Percentiles rank a stretch among this genome's conserved stretches.
Evolutionary conservation across 2,113 vertebrate species (phyloP).

Genomic region (Cisticola juncidis): DNA sequence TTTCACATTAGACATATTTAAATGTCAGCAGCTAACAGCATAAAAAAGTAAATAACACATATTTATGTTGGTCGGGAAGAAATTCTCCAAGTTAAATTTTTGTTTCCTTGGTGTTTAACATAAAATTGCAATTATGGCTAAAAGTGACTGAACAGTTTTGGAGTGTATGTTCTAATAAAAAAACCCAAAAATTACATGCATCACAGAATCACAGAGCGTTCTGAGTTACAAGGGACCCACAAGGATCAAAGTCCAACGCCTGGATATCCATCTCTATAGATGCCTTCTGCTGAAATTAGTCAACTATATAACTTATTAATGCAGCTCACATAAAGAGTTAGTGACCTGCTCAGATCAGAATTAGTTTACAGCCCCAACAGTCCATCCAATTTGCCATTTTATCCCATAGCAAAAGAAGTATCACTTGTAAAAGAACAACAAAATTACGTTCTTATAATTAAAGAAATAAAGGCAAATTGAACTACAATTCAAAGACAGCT

Average conservation of each 20-base stretch:
- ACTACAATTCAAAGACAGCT: not conserved
- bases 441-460: not conserved
- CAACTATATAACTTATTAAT: not conserved
- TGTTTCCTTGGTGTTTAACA: not conserved
- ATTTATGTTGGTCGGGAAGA: not conserved
- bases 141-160: not conserved
- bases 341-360: not conserved
- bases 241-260: not conserved
- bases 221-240: not conserved
- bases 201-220: not conserved
- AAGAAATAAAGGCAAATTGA: not conserved
- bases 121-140: not conserved
- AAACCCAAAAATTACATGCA: not conserved
- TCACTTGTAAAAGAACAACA: rapidly evolving
- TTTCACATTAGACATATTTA: not conserved
- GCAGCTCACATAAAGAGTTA: not conserved
- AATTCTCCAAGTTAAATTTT: not conserved
- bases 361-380: not conserved
- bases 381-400: not conserved
- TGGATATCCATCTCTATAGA: not conserved
- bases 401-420: not conserved
- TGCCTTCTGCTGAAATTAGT: not conserved
- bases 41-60: not conserved
- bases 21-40: not conserved
- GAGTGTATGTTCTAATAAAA: not conserved